Percentiles rank a stretch among this genome's conserved stretches.
These are phyloP conservation scores for Epizoanthus scotinus DNA, from an alignment of 92 coral and sea anemone species.

Conservation along the genomic window DNA sequence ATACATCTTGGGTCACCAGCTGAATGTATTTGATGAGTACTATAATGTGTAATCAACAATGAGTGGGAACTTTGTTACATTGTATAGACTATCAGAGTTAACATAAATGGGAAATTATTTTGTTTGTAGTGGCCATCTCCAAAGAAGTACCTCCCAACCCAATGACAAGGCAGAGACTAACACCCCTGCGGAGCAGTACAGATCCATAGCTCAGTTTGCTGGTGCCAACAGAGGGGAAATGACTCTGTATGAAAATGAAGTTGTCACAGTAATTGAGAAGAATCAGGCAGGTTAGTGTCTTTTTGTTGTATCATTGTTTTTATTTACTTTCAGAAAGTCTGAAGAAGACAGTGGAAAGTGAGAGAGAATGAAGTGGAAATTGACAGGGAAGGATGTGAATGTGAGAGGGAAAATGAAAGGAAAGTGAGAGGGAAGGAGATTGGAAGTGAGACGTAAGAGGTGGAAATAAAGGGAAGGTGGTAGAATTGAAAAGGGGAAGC, in stretches of 20 bases:
- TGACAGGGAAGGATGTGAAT: background rate
- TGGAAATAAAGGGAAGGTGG: background rate
- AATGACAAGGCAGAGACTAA: slow-evolving; percentile 47
- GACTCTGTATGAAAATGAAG: slow-evolving; percentile 67
- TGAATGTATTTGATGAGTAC: no score
- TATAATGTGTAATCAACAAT: no score
- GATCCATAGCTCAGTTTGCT: slow-evolving; percentile 72
- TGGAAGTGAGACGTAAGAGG: background rate
- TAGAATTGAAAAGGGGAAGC: background rate
- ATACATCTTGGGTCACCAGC: no score
- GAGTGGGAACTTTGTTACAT: no score
- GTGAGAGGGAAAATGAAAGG: background rate
- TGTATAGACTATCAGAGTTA: no score
- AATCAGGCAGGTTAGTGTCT: slow-evolving; percentile 84
- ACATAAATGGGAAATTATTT: background rate
- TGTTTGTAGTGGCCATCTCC: slow-evolving; percentile 8
- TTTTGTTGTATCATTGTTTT: background rate
- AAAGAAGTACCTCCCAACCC: slow-evolving; percentile 12
- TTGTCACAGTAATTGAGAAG: slow-evolving; percentile 94
- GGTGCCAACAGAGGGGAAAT: slow-evolving; percentile 85
- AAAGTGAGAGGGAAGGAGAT: background rate
- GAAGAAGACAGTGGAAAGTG: background rate
- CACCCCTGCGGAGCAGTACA: slow-evolving; percentile 64
- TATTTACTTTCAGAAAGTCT: no score
- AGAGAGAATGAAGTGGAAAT: background rate